Percentiles rank a stretch among this genome's conserved stretches.
These are phyloP conservation scores for Cossypha polioptera DNA, from an alignment of 2,797 vertebrate genomes.

Conservation along the genomic window DNA sequence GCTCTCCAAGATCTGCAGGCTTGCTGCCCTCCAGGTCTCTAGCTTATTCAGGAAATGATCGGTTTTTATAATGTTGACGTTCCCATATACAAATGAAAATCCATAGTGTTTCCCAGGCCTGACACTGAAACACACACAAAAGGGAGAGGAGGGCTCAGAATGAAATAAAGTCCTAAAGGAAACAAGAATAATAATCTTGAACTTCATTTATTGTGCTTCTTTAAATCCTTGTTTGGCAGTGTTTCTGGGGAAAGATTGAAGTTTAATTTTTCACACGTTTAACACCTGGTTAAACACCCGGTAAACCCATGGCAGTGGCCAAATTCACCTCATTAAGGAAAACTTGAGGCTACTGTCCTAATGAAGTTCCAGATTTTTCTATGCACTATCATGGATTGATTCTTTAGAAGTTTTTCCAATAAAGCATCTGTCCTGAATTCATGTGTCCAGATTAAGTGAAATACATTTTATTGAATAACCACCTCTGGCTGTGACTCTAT, in stretches of 20 bases:
- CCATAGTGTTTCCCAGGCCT: neutral
- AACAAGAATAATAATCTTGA: neutral
- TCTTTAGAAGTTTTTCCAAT: neutral
- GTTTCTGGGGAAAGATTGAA: neutral
- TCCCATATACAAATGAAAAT: neutral
- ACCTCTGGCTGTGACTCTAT: neutral
- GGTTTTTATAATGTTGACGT: neutral
- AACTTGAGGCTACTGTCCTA: neutral
- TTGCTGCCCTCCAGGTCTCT: neutral
- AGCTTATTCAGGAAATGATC: neutral
- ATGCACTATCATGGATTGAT: neutral
- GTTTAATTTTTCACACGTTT: neutral
- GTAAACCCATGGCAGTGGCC: neutral
- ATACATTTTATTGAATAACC: neutral
- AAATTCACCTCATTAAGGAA: neutral
- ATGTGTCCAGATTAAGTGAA: neutral
- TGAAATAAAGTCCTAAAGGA: neutral
- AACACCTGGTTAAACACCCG: constrained; percentile 12
- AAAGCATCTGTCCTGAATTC: neutral
- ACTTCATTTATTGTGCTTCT: neutral
- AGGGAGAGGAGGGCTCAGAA: neutral
- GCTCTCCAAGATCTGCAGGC: neutral
- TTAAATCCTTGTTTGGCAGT: neutral
- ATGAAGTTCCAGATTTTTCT: neutral
- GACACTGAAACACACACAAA: constrained; percentile 3